Conservation (phyloP, 2,113 vertebrate genomes). For the Steatornis caripensis region DNA sequence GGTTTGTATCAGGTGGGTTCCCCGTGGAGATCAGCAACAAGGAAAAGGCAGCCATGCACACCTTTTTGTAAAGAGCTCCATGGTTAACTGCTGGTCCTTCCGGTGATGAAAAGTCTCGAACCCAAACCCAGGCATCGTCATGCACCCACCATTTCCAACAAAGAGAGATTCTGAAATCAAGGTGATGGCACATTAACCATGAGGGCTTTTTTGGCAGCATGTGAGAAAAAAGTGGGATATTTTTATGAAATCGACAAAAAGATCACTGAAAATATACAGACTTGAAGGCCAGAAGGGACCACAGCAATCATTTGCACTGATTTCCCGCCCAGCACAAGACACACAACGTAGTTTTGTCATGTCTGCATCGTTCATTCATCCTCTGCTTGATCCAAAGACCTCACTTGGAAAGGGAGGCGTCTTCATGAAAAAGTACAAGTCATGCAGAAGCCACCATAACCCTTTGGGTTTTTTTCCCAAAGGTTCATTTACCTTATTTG, state of each 20-base stretch:
- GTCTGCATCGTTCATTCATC: background rate
- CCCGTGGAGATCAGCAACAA: background rate
- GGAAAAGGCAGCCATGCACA: background rate
- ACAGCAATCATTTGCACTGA: background rate
- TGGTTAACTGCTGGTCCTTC: background rate
- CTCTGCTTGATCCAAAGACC: background rate
- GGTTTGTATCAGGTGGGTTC: background rate
- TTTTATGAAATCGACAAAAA: background rate
- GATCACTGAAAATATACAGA: background rate
- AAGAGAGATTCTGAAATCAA: background rate
- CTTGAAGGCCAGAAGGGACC: background rate
- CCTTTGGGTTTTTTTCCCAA: background rate
- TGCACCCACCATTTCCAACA: background rate
- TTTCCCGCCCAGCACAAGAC: background rate
- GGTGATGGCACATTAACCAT: background rate
- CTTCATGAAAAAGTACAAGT: background rate
- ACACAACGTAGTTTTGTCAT: background rate
- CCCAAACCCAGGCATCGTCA: background rate
- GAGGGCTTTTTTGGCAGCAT: background rate
- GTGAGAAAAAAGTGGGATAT: background rate
- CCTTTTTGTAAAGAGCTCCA: background rate
- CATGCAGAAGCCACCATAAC: background rate
- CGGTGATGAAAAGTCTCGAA: background rate
- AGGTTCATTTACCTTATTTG: background rate
- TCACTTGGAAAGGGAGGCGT: background rate